Evolutionary conservation across 2,797 vertebrate species (phyloP).

Genomic region (Acipenser transmontanus): DNA sequence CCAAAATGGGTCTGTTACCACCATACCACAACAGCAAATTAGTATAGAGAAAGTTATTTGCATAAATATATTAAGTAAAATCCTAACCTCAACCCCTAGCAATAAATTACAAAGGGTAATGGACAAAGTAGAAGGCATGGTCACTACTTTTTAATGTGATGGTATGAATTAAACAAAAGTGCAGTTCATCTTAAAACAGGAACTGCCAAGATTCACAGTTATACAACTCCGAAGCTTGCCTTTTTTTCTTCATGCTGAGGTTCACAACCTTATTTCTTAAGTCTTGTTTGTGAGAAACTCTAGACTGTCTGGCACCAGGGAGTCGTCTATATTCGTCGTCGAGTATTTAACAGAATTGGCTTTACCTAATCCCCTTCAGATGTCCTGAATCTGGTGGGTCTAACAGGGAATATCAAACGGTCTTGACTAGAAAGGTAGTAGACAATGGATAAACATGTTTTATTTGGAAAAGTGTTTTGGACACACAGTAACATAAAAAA

Average conservation of each 20-base stretch:
- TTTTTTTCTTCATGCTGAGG: too few relatives aligned
- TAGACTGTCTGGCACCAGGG: slow-evolving; percentile 11
- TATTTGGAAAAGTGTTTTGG: slow-evolving; percentile 2
- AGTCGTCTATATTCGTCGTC: not conserved
- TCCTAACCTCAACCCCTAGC: too few relatives aligned
- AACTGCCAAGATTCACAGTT: not conserved
- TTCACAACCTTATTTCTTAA: slow-evolving; percentile 3
- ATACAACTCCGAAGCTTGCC: not conserved
- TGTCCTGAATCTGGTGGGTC: slow-evolving; percentile 1
- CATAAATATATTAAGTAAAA: too few relatives aligned
- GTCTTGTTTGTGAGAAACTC: slow-evolving; percentile 4
- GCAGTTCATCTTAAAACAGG: not conserved
- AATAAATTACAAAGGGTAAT: too few relatives aligned
- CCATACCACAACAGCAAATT: too few relatives aligned
- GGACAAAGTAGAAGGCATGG: too few relatives aligned
- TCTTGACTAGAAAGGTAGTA: slow-evolving; percentile 3
- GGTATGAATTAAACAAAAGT: too few relatives aligned
- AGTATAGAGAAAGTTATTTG: too few relatives aligned
- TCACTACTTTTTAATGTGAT: too few relatives aligned
- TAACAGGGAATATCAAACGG: not conserved
- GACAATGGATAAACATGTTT: not conserved
- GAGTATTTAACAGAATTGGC: slow-evolving; percentile 6
- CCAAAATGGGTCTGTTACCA: too few relatives aligned
- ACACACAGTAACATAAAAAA: not conserved
- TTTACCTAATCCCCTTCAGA: slow-evolving; percentile 12